These are phyloP conservation scores for Gymnoscelis rufifasciata DNA, from an alignment of 2,888 invertebrate species.

Conservation along the genomic window DNA sequence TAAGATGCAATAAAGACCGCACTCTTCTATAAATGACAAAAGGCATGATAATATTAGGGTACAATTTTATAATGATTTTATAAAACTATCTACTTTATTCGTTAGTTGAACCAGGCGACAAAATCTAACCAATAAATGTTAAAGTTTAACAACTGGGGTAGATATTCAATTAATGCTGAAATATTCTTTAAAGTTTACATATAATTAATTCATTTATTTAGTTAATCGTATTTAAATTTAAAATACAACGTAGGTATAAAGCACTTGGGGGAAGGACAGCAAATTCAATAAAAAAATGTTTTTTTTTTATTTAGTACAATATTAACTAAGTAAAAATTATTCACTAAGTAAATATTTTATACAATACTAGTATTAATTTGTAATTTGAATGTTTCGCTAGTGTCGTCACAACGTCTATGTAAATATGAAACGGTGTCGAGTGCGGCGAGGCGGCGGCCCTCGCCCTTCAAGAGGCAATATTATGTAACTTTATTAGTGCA, in stretches of 20 bases:
- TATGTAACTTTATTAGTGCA: conserved; percentile 71
- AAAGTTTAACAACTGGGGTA: conserved; percentile 72
- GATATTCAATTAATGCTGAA: conserved; percentile 62
- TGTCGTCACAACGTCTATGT: conserved; percentile 69
- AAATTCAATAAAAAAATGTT: conserved; percentile 76
- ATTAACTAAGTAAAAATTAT: conserved; percentile 79
- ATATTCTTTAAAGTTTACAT: conserved; percentile 74
- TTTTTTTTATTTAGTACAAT: conserved; percentile 73
- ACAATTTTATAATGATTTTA: conserved; percentile 24
- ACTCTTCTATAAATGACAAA: conserved; percentile 12
- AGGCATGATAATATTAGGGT: conserved; percentile 14
- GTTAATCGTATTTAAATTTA: conserved; percentile 76
- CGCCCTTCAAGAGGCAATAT: conserved; percentile 55
- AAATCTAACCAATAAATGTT: conserved; percentile 63
- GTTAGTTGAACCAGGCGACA: conserved; percentile 57
- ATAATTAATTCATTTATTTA: conserved; percentile 73
- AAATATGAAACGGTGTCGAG: conserved; percentile 58
- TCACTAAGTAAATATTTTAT: conserved; percentile 78
- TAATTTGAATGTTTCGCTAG: conserved; percentile 68
- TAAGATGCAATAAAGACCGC: conserved; percentile 12
- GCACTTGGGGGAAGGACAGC: conserved; percentile 81
- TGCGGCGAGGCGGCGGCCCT: conserved; percentile 48
- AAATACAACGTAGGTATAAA: conserved; percentile 77
- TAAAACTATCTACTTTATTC: conserved; percentile 26
- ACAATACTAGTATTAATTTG: conserved; percentile 76